Evolutionary conservation across 2,888 invertebrate species (phyloP), one percentile per base, ranked within the genome.

Genomic region (Alsophila aescularia): DNA sequence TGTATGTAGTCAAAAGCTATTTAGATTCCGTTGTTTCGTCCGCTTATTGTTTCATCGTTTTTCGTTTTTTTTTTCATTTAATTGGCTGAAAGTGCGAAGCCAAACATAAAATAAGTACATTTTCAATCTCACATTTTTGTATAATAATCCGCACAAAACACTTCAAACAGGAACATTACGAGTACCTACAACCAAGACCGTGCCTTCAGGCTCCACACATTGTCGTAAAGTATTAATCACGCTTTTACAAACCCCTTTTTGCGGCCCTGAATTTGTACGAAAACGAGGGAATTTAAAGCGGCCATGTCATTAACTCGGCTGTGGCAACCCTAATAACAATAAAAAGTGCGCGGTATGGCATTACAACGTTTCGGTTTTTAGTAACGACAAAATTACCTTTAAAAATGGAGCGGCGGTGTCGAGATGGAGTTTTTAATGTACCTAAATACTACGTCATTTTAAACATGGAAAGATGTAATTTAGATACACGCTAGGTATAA

Each of bases 141-240:
- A 2, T 39, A 21, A 12, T 21, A 40, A 42, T 40, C 36, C 29
- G 35, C 10, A 31, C 27, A 15, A 32, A 29, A 43, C 51, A 52
- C 31, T 34, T 37, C 36, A 37, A 52, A 44, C 32, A 16, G 21
- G 32, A 24, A 18, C 43, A 43, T 44, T 52, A 45, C 21, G 24
- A 6, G 41, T 52, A 47, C 52, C 32, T 43, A 43, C 41, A 34
- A 48, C 32, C 42, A 27, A 43, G 43, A 5, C 32, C 31, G 29
- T 48, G 32, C 48, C 34, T 43, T 49, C 40, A 49, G 34, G 31
- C 34, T 41, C 48, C 49, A 52, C 52, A 52, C 49, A 29, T 45
- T 43, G 42, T 49, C 51, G 45, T 62, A 61, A 58, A 58, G 60
- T 59, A 60, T 66, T 60, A 66, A 61, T 60, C 58, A 62, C 52